phyloP scores from a whole-genome alignment of 35 echinoderm and acorn worm species.

The Chiridota heheva region DNA sequence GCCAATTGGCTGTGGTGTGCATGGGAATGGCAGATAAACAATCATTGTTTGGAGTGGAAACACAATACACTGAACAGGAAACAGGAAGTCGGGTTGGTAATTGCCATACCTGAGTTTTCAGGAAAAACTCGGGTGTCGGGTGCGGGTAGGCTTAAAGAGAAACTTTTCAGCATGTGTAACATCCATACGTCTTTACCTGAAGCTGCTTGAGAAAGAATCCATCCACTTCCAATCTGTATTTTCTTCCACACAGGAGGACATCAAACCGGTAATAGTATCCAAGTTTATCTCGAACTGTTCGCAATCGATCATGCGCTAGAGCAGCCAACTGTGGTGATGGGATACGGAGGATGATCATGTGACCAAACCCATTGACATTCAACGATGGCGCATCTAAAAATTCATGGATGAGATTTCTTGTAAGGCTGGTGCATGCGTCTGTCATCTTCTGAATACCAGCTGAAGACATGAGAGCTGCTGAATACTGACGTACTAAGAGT shows the following conservation, averaged over 20 bases:
- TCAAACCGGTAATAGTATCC: conserved; percentile 88
- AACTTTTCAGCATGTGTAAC: too few species aligned
- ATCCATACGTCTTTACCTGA: too few species aligned
- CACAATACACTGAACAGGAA: too few species aligned
- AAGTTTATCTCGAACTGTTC: conserved; percentile 74
- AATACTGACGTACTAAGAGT: conserved; percentile 87
- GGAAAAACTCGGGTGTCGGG: too few species aligned
- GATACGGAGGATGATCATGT: conserved; percentile 77
- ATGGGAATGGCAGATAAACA: too few species aligned
- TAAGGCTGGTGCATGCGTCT: conserved; percentile 56
- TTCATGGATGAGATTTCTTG: conserved; percentile 61
- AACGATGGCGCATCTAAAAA: conserved; percentile 51
- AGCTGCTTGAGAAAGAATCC: conserved; percentile 75
- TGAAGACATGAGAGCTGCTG: conserved; percentile 78
- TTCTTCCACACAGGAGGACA: conserved; percentile 53
- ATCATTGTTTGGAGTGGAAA: too few species aligned
- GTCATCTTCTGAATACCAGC: conserved; percentile 36
- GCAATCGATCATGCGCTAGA: conserved; percentile 80
- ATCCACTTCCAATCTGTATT: conserved; percentile 67
- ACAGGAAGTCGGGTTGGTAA: too few species aligned
- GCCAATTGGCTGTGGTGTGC: too few species aligned
- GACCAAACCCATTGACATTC: conserved; percentile 48
- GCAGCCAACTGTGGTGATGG: conserved; percentile 81
- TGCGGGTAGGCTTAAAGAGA: too few species aligned
- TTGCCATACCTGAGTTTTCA: too few species aligned